A percentile compares a stretch with the other conserved stretches of the same genome.
phyloP scores from a whole-genome alignment of 2,888 invertebrate genomes.

The Drosophila siamana region DNA sequence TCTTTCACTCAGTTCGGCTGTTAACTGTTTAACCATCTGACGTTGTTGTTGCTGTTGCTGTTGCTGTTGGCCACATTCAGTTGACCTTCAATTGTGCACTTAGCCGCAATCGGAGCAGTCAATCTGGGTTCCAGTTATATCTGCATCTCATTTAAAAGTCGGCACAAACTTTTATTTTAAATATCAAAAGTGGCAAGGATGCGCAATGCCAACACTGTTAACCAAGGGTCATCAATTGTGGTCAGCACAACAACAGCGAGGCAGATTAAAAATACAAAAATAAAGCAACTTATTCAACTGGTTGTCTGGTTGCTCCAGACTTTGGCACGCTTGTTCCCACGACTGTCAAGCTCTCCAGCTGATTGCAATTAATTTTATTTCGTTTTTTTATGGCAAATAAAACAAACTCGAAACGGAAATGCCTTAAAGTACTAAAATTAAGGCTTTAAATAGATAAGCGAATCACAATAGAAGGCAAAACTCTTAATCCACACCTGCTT shows the following conservation, averaged over 20 bases:
- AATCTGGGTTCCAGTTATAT: conserved; percentile 44
- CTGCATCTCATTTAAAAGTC: conserved; percentile 50
- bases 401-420: conserved; percentile 53
- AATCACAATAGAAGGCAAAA: not conserved
- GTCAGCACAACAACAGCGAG: conserved; percentile 24
- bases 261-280: conserved; percentile 14
- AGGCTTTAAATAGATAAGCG: conserved; percentile 1
- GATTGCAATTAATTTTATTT: conserved; percentile 27
- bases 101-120: conserved; percentile 30
- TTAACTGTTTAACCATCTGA: not conserved
- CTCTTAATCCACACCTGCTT: not conserved
- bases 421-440: conserved; percentile 15
- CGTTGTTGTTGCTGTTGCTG: not conserved
- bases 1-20: conserved; percentile 7
- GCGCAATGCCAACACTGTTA: conserved; percentile 29
- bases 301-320: conserved; percentile 24
- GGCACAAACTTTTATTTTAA: conserved; percentile 32
- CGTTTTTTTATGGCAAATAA: conserved; percentile 8
- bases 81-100: conserved; percentile 46
- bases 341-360: conserved; percentile 36
- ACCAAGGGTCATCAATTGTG: conserved; percentile 51
- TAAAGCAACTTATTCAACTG: conserved; percentile 32
- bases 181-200: conserved; percentile 51
- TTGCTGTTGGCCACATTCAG: conserved; percentile 32
- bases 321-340: conserved; percentile 56